These are phyloP conservation scores for Peribatodes rhomboidaria DNA, from an alignment of 2,888 invertebrate species.

Conservation along the genomic window DNA sequence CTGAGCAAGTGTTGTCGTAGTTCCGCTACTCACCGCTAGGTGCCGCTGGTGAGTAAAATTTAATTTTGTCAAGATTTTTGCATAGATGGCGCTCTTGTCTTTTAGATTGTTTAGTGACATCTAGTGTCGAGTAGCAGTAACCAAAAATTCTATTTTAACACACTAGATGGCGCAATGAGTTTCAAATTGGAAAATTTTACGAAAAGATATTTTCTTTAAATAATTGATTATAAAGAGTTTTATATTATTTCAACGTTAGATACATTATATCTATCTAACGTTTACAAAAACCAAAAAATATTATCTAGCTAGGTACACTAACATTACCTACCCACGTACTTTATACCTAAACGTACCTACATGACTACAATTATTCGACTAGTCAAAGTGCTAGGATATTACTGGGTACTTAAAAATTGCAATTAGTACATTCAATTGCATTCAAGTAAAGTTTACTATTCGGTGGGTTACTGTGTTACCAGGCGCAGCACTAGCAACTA, in stretches of 20 bases:
- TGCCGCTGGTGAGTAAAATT: constrained; percentile 71
- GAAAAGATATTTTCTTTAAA: not conserved
- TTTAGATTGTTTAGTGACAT: constrained; percentile 52
- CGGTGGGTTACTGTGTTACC: constrained; percentile 32
- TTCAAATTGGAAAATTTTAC: not conserved
- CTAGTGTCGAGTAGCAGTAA: constrained; percentile 60
- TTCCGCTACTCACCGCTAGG: constrained; percentile 70
- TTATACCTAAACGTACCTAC: too few species aligned
- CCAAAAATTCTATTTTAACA: constrained; percentile 30
- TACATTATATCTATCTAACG: too few species aligned
- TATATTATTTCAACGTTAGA: too few species aligned
- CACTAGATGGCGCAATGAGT: constrained; percentile 62
- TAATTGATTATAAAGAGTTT: too few species aligned
- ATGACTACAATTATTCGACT: too few species aligned
- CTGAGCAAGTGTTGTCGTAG: constrained; percentile 62
- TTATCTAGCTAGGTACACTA: too few species aligned
- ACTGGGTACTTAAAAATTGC: not conserved
- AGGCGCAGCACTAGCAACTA: not conserved
- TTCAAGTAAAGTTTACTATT: too few species aligned
- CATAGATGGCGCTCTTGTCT: constrained; percentile 27
- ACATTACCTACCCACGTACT: too few species aligned
- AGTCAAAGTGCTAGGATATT: too few species aligned
- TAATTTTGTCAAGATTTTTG: not conserved
- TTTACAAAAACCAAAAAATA: too few species aligned
- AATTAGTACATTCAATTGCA: too few species aligned